Conservation (phyloP, 92 coral and sea anemone species). For the Meandrina meandrites region DNA sequence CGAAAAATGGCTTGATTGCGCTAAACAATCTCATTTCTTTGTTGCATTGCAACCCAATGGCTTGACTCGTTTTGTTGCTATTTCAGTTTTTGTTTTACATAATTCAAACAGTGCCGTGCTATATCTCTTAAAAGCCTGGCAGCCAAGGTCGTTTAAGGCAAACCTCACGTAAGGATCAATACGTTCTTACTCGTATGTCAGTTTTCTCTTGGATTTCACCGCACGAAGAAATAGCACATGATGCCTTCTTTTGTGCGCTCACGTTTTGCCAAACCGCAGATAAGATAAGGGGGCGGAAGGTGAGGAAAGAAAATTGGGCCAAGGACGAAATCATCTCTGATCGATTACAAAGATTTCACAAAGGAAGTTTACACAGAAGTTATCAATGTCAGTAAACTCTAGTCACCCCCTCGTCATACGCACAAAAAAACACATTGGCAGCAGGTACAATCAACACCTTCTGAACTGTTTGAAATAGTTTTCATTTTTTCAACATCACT, state of each 20-base stretch:
- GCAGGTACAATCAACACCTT: constrained; percentile 7
- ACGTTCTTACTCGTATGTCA: neutral
- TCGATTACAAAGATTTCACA: constrained; percentile 28
- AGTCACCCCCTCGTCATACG: neutral
- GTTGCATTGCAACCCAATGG: neutral
- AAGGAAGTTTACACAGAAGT: constrained; percentile 34
- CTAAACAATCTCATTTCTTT: neutral
- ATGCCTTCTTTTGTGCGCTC: constrained; percentile 8
- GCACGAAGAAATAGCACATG: neutral
- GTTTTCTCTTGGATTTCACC: neutral
- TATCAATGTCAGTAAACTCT: constrained; percentile 8
- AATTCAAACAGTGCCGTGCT: neutral
- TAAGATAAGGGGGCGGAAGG: constrained; percentile 36
- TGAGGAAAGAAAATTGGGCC: neutral
- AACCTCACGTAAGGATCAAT: constrained; percentile 5
- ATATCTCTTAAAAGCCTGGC: neutral
- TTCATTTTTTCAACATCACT: constrained; percentile 27
- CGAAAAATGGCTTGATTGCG: neutral
- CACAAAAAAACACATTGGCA: neutral
- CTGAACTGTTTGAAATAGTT: constrained; percentile 15
- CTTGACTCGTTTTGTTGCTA: neutral
- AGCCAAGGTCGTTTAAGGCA: neutral
- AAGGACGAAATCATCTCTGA: constrained; percentile 3
- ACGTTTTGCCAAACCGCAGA: constrained; percentile 28
- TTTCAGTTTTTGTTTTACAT: neutral